Evolutionary conservation across 2,797 vertebrate species (phyloP).

Genomic region (Muscicapa comitata): DNA sequence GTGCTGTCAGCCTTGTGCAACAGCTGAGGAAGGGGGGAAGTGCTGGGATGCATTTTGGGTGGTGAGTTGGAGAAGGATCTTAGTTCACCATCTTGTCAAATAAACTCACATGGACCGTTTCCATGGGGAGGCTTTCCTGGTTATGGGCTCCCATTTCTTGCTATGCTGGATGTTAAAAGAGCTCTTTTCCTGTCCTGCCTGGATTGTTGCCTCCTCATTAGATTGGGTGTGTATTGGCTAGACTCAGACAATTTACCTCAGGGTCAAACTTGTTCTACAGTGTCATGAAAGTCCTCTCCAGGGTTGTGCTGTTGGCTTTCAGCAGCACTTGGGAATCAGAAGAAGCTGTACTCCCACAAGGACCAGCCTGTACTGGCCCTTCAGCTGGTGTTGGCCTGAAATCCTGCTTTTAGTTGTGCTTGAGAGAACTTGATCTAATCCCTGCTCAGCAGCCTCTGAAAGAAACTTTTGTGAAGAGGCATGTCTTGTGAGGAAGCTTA

Average conservation of each 20-base stretch:
- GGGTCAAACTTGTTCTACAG: background rate
- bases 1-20: background rate
- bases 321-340: background rate
- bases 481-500: background rate
- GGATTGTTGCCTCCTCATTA: background rate
- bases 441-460: background rate
- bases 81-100: background rate
- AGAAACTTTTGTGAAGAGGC: background rate
- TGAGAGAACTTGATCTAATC: background rate
- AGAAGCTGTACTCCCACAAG: background rate
- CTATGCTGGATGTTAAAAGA: background rate
- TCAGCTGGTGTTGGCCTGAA: background rate
- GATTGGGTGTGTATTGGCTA: background rate
- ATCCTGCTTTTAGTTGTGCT: background rate
- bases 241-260: background rate
- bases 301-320: background rate
- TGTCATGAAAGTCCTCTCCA: background rate
- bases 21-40: background rate
- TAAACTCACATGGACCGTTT: background rate
- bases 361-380: background rate
- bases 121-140: background rate
- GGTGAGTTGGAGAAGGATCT: background rate
- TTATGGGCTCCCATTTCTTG: background rate
- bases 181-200: background rate
- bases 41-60: background rate